Percentiles rank a stretch among this genome's conserved stretches.
phyloP scores from a whole-genome alignment of 2,797 vertebrate genomes.

The Helarctos malayanus region DNA sequence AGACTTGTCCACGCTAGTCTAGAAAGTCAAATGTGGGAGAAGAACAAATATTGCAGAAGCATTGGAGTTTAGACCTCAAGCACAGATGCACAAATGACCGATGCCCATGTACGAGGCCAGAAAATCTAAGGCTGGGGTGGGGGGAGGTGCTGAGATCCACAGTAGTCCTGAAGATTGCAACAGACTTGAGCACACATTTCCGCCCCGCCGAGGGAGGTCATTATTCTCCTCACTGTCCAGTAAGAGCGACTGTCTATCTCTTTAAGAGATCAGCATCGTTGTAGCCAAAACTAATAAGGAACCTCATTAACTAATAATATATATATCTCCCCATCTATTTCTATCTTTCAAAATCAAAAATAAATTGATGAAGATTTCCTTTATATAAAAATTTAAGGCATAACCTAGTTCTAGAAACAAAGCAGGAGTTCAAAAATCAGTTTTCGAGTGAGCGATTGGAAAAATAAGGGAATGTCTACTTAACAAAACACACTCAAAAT shows the following conservation, averaged over 20 bases:
- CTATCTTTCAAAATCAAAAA: background rate
- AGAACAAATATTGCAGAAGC: background rate
- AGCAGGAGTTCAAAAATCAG: rapidly evolving
- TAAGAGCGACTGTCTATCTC: too few species aligned
- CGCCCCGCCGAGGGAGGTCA: rapidly evolving
- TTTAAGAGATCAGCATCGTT: background rate
- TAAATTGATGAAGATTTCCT: background rate
- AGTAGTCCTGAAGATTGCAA: rapidly evolving
- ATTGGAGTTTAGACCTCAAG: rapidly evolving
- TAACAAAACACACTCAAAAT: background rate
- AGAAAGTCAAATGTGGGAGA: background rate
- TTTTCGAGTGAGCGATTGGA: background rate
- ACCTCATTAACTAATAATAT: background rate
- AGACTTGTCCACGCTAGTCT: background rate
- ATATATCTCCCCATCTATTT: too few species aligned
- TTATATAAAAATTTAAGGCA: background rate
- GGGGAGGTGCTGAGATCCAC: rapidly evolving
- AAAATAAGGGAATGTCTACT: background rate
- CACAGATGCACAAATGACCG: rapidly evolving
- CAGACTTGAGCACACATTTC: rapidly evolving
- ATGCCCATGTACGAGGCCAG: rapidly evolving
- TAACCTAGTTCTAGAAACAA: background rate
- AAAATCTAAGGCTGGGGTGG: rapidly evolving
- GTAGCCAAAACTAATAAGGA: background rate
- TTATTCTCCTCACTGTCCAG: rapidly evolving